Conservation (phyloP, 2,797 vertebrate genomes). For the Mormyrus proboscirostris region DNA sequence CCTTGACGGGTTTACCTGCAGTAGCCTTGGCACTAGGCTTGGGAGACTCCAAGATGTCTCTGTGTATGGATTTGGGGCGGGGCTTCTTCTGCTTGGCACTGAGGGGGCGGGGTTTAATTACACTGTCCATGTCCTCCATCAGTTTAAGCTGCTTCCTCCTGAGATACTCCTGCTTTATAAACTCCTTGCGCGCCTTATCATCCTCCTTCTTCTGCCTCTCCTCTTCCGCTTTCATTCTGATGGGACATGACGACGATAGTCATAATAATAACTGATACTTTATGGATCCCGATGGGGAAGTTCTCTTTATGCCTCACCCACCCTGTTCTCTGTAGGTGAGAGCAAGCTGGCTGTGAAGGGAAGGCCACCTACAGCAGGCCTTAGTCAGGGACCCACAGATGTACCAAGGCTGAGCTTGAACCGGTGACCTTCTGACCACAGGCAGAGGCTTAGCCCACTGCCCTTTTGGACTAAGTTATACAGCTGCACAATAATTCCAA, state of each 20-base stretch:
- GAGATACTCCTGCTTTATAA: constrained; percentile 86
- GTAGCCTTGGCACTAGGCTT: constrained; percentile 69
- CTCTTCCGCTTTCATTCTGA: constrained; percentile 85
- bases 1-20: constrained; percentile 65
- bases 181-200: constrained; percentile 79
- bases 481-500: background rate
- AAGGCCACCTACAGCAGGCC: background rate
- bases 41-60: constrained; percentile 81
- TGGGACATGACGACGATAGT: constrained; percentile 8
- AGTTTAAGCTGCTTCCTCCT: constrained; percentile 90
- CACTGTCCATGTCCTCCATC: constrained; percentile 88
- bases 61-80: constrained; percentile 91
- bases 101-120: constrained; percentile 80
- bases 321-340: background rate
- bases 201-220: constrained; percentile 90
- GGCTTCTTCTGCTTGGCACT: constrained; percentile 80
- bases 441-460: background rate
- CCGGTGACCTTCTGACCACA: background rate
- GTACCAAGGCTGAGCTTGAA: background rate
- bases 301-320: background rate
- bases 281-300: background rate
- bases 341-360: background rate
- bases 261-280: background rate
- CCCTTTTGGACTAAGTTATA: background rate
- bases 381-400: background rate